Evolutionary conservation across 1,140 invertebrate genomes (phyloP).

Genomic region (Zaprionus africanus): DNA sequence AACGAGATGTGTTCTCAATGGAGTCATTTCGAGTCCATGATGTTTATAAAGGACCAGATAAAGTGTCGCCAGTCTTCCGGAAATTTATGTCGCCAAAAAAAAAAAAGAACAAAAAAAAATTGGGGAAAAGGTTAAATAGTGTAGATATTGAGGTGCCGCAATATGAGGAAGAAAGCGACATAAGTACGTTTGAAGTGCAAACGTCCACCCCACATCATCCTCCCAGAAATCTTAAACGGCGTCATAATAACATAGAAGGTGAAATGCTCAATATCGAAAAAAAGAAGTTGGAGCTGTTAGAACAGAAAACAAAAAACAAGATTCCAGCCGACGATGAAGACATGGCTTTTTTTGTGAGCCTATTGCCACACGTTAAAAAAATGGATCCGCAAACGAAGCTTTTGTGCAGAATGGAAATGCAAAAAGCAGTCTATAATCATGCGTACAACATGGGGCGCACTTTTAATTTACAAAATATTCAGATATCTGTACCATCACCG

Average conservation of each 20-base stretch:
- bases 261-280: slow-evolving; percentile 5
- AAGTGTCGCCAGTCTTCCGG: too few species aligned
- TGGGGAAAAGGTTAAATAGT: too few species aligned
- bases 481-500: too few species aligned
- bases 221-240: slow-evolving; percentile 4
- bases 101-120: too few species aligned
- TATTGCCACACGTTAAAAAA: slow-evolving; percentile 1
- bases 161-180: slow-evolving; percentile 13
- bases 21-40: slow-evolving; percentile 24
- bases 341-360: slow-evolving; percentile 23
- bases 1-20: slow-evolving; percentile 34
- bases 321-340: slow-evolving; percentile 7
- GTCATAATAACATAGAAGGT: neutral
- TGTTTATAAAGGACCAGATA: neutral
- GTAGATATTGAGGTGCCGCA: slow-evolving; percentile 13
- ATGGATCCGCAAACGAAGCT: slow-evolving; percentile 22
- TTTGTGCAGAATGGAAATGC: slow-evolving; percentile 17
- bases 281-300: slow-evolving; percentile 16
- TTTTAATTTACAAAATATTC: slow-evolving; percentile 15
- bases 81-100: too few species aligned
- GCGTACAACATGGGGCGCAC: neutral
- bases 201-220: neutral
- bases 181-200: neutral
- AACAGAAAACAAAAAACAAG: slow-evolving; percentile 8
- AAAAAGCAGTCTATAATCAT: neutral